Base-by-base conservation (phyloP, 2,888 invertebrate genomes). In the Platycheirus albimanus region DNA sequence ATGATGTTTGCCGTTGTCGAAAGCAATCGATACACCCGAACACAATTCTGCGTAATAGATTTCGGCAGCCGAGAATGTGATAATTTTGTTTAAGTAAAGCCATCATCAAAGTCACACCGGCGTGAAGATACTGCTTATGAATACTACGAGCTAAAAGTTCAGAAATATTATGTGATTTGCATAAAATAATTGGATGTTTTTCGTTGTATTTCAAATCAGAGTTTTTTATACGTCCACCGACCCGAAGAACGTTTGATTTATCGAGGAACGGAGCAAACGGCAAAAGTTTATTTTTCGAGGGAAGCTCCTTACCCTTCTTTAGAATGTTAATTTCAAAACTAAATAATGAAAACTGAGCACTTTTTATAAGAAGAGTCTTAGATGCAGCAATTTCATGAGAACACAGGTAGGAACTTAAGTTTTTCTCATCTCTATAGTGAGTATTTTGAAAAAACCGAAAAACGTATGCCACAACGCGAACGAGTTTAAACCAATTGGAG, bases 151-250 rank as follows among this genome's bases (percentile, higher is more conserved):
- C 49, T 28, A 49, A 19, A 3, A 49, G 24, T 49, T 28, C 11
- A 49, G 49, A 6, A 49, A 49, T 49, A 28, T 8, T n/a, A 24
- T 49, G 49, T 10, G 49, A 49, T 24, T 19, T 49, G 11, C 36
- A 36, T 8, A 36, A 11, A 36, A 36, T 36, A 11, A 36, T 36
- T 11, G 36, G 36, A 11, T 54, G 54, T 36, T 54, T 54, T 36
- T 36, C 54, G 8, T 33, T 36, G 19, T 49, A 64, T 13, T 17
- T 43, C 13, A 10, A 20, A 51, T 66, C 24, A 7, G 4, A 41
- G 10, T 11, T 7, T 11, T n/a, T n/a, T 36, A 54, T 36, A 28
- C 49, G 20, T 13, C 28, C 45, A 45, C 54, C 54, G 43, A 43
- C 43, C 15, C 15, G 43, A 43, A 43, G 43, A 13, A 43, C 8